A percentile compares a stretch with the other conserved stretches of the same genome.
Conservation (phyloP, 2,113 vertebrate species). For the Desmodus rotundus region DNA sequence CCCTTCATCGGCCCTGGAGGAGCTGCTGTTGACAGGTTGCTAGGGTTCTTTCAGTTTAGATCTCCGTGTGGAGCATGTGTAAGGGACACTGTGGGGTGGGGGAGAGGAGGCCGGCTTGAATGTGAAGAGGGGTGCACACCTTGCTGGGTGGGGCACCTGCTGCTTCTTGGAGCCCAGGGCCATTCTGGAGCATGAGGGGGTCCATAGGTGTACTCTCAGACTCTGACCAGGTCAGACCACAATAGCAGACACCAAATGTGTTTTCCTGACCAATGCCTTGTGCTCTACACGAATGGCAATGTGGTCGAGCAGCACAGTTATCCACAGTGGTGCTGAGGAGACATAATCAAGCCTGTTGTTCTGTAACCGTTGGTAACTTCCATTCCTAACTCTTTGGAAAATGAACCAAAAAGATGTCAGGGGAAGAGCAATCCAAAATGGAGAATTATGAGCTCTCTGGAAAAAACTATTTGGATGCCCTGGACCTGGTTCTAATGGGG, state of each 20-base stretch:
- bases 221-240: neutral
- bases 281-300: neutral
- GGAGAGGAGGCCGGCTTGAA: neutral
- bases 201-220: neutral
- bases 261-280: neutral
- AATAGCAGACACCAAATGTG: neutral
- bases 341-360: neutral
- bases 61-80: neutral
- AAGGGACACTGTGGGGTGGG: neutral
- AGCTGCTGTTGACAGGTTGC: slow-evolving; percentile 14
- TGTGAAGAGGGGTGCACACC: neutral
- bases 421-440: neutral
- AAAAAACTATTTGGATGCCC: neutral
- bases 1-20: neutral
- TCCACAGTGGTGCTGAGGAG: neutral
- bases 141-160: neutral
- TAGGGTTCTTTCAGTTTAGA: neutral
- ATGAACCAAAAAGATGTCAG: neutral
- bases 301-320: neutral
- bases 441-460: neutral
- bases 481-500: neutral
- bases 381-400: neutral
- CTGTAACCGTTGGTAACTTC: neutral
- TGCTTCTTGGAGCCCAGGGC: neutral
- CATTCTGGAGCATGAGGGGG: neutral